phyloP scores from a whole-genome alignment of 1,140 invertebrate species.

The Pantala flavescens region DNA sequence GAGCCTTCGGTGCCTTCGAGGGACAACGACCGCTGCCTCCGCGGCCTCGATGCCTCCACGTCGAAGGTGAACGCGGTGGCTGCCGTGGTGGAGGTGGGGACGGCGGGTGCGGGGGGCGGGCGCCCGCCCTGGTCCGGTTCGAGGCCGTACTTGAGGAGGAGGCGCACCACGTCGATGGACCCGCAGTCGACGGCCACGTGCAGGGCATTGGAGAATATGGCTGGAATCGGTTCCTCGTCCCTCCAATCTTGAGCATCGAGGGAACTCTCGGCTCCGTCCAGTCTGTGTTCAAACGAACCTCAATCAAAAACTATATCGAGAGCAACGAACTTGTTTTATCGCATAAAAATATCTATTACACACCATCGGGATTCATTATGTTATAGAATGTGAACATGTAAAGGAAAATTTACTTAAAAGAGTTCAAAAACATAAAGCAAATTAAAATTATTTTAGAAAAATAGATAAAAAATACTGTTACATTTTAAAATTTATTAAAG shows the following conservation, averaged over 20 bases:
- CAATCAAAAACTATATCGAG: no score
- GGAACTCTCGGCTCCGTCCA: constrained; percentile 25
- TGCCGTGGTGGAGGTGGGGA: constrained; percentile 22
- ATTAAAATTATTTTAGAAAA: no score
- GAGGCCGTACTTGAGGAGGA: constrained; percentile 43
- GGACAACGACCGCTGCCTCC: constrained; percentile 34
- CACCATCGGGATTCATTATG: no score
- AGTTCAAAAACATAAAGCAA: no score
- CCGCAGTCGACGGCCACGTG: constrained; percentile 45
- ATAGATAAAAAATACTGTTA: no score
- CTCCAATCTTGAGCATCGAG: neutral
- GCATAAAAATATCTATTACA: no score
- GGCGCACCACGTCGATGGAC: constrained; percentile 42
- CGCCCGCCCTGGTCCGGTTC: constrained; percentile 43
- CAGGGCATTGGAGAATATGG: constrained; percentile 44
- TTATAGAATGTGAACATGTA: no score
- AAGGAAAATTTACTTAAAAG: no score
- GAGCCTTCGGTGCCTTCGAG: constrained; percentile 31
- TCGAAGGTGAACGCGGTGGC: constrained; percentile 26
- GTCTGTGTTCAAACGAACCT: no score
- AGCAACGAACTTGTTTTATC: no score
- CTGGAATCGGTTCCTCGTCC: neutral
- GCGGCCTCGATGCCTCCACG: constrained; percentile 25
- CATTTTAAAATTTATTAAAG: no score
- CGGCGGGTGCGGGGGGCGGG: constrained; percentile 24